Conservation (phyloP, 2,113 vertebrate genomes). For the Nanorana parkeri region DNA sequence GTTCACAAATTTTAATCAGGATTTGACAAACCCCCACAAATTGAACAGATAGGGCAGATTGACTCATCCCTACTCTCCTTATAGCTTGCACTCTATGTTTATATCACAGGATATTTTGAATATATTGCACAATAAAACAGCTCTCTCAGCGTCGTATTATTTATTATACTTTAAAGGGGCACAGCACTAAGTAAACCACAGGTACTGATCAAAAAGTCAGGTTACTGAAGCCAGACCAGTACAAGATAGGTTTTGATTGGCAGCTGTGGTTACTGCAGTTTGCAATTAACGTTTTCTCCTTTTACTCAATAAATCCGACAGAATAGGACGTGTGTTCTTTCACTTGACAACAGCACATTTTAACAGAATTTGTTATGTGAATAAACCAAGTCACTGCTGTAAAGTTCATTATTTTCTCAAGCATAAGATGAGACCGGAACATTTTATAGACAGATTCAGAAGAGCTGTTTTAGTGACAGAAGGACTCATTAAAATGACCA, state of each 20-base stretch:
- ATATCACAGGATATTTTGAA: conserved; percentile 22
- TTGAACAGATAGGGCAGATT: too few species aligned
- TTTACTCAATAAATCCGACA: background rate
- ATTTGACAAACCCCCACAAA: too few species aligned
- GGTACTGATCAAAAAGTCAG: too few species aligned
- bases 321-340: conserved; percentile 16
- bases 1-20: too few species aligned
- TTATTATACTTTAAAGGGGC: too few species aligned
- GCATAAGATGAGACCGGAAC: conserved; percentile 23
- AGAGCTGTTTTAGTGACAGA: conserved; percentile 46
- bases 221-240: too few species aligned
- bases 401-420: conserved; percentile 50
- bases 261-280: too few species aligned
- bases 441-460: conserved; percentile 41
- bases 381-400: conserved; percentile 35
- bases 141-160: background rate
- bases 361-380: conserved; percentile 29
- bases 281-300: background rate
- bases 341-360: conserved; percentile 22
- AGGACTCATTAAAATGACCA: conserved; percentile 45
- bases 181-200: too few species aligned
- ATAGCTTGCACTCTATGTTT: background rate
- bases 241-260: too few species aligned
- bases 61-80: background rate
- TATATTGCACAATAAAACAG: background rate